Conservation (phyloP, 2,797 vertebrate genomes). For the Myoxocephalus aenaeus region DNA sequence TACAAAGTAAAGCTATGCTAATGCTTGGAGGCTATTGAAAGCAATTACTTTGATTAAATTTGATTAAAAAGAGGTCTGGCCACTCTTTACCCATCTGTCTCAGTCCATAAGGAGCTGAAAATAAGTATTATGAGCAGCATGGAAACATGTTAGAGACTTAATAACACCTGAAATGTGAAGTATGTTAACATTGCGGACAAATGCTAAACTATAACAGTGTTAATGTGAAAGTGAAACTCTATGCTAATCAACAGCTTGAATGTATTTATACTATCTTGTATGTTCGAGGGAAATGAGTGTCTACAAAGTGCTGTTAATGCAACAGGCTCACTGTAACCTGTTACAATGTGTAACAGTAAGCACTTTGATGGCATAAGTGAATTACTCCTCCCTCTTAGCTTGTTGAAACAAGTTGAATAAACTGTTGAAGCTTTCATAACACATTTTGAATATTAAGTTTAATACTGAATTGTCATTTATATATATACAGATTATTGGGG, state of each 20-base stretch:
- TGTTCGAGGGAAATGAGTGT: neutral
- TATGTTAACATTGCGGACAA: neutral
- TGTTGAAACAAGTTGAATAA: slow-evolving; percentile 14
- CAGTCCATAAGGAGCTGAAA: slow-evolving; percentile 24
- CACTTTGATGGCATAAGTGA: neutral
- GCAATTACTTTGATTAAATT: slow-evolving; percentile 50
- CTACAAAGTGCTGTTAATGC: neutral
- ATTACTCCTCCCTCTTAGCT: neutral
- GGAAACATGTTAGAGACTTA: slow-evolving; percentile 17
- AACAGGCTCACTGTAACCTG: neutral
- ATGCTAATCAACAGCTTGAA: neutral
- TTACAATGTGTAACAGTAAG: neutral
- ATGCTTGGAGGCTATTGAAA: slow-evolving; percentile 41
- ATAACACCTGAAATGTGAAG: slow-evolving; percentile 17
- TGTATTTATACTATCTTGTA: neutral
- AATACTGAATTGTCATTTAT: neutral
- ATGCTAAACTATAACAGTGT: neutral
- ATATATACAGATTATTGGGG: neutral
- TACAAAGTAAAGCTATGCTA: slow-evolving; percentile 18
- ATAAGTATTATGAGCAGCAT: slow-evolving; percentile 29
- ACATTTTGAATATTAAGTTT: slow-evolving; percentile 11
- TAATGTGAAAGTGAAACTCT: slow-evolving; percentile 1
- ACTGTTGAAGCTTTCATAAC: slow-evolving; percentile 1
- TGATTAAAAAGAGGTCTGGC: slow-evolving; percentile 27
- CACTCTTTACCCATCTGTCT: slow-evolving; percentile 37